Evolutionary conservation across 2,888 invertebrate genomes (phyloP).

Genomic region (Dicyrtomina minuta): DNA sequence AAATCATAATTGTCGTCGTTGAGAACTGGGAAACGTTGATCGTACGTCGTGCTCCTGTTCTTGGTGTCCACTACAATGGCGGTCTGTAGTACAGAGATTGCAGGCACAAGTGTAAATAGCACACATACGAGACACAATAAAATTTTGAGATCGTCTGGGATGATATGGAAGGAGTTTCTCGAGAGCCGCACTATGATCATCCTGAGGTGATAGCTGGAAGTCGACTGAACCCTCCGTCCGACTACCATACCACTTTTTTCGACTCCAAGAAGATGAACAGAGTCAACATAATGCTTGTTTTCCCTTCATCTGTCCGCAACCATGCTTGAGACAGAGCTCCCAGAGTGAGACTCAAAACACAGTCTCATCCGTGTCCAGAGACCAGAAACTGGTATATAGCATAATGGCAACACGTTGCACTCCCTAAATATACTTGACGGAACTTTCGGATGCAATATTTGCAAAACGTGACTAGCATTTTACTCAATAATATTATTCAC

Average conservation of each 20-base stretch:
- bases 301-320: no score
- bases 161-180: slow-evolving; percentile 11
- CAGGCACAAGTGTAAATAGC: background rate
- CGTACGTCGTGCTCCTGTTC: background rate
- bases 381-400: no score
- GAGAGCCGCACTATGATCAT: slow-evolving; percentile 33
- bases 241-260: slow-evolving; percentile 1
- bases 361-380: no score
- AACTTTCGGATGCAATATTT: no score
- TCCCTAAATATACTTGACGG: no score
- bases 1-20: slow-evolving; percentile 23
- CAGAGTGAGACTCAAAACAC: no score
- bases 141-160: background rate
- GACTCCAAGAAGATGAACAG: background rate
- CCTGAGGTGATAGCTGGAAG: slow-evolving; percentile 34
- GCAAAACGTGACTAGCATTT: no score
- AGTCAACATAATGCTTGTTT: background rate
- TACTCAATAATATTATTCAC: no score
- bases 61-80: background rate
- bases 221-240: slow-evolving; percentile 26
- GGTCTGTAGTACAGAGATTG: background rate
- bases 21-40: slow-evolving; percentile 13
- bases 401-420: no score
- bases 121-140: slow-evolving; percentile 4
- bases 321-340: no score